Evolutionary conservation across 2,113 vertebrate genomes (phyloP).

Genomic region (Mustela nigripes): DNA sequence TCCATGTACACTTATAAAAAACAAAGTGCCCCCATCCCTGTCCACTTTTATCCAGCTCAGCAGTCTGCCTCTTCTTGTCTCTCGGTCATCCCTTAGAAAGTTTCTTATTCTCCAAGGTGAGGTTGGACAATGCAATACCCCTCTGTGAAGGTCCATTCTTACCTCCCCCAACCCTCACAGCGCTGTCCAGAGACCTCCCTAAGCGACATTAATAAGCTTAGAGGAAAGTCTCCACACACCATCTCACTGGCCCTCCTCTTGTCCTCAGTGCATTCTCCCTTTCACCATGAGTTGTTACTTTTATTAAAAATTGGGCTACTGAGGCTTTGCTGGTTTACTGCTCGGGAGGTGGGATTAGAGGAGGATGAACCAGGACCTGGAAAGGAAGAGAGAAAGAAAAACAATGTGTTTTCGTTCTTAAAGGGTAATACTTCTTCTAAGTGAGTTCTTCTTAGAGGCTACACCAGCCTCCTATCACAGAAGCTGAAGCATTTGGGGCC

Average conservation of each 20-base stretch:
- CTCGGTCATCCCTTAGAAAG: background rate
- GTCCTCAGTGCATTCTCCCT: background rate
- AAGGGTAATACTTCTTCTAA: background rate
- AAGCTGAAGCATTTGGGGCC: background rate
- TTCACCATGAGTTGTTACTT: background rate
- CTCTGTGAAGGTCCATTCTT: background rate
- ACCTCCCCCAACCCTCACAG: background rate
- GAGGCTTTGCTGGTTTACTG: background rate
- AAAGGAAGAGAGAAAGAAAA: background rate
- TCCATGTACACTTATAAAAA: background rate
- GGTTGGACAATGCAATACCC: background rate
- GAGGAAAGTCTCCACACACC: background rate
- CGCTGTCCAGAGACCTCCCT: background rate
- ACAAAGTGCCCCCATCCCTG: background rate
- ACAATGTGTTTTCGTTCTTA: background rate
- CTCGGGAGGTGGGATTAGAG: conserved; percentile 39
- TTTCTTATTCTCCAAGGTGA: background rate
- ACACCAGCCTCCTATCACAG: background rate
- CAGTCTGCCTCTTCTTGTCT: background rate
- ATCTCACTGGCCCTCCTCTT: background rate
- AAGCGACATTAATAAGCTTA: conserved; percentile 10
- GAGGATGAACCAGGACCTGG: background rate
- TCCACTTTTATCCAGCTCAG: background rate
- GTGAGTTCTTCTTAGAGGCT: background rate
- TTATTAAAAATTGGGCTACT: background rate